Evolutionary conservation across 2,797 vertebrate genomes (phyloP).

Genomic region (Myiothlypis chrysogaster): DNA sequence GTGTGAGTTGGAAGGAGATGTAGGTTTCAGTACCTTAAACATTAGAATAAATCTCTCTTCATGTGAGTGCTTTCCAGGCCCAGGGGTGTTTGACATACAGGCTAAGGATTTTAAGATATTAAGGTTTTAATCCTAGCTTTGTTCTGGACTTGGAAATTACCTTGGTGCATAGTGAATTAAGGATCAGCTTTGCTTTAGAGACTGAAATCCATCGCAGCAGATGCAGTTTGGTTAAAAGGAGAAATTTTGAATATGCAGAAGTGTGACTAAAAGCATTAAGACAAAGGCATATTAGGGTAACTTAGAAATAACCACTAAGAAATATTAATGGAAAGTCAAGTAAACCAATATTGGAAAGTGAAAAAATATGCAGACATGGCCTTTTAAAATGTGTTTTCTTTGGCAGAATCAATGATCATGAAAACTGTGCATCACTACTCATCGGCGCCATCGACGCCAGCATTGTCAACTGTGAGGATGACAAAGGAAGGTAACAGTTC

Average conservation of each 20-base stretch:
- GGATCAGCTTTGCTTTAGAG: not conserved
- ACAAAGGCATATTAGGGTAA: not conserved
- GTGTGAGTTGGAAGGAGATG: not conserved
- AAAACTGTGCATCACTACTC: constrained; percentile 89
- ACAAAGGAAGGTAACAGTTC: constrained; percentile 85
- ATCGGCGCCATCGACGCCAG: constrained; percentile 89
- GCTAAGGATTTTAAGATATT: not conserved
- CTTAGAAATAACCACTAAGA: not conserved
- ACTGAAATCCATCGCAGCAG: not conserved
- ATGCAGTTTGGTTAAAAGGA: not conserved
- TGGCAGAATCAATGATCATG: constrained; percentile 89
- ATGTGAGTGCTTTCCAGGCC: not conserved
- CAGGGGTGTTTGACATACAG: not conserved
- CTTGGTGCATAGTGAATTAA: not conserved
- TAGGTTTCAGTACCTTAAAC: not conserved
- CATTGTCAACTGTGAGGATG: constrained; percentile 87
- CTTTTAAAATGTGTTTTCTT: not conserved
- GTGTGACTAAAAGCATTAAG: not conserved
- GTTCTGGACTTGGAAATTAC: not conserved
- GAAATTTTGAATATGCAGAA: not conserved
- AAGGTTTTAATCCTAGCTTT: not conserved
- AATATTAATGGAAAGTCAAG: not conserved
- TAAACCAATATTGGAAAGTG: not conserved
- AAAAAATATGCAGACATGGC: not conserved
- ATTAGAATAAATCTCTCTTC: not conserved